Evolutionary conservation across 1,140 invertebrate species (phyloP).

Genomic region (Homarus americanus): DNA sequence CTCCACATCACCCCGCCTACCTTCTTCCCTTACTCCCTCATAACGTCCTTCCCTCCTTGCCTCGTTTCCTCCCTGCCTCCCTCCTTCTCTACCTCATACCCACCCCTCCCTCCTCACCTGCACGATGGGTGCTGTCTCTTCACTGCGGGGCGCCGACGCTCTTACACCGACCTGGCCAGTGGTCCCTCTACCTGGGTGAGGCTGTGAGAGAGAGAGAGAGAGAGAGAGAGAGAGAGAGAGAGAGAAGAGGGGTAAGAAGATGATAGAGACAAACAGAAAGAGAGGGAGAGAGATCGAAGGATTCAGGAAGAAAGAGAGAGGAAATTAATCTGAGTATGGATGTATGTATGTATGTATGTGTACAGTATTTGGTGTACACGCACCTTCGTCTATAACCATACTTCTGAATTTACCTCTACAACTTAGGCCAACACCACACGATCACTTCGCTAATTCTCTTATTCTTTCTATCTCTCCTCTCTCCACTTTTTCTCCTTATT

Average conservation of each 20-base stretch:
- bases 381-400: no score
- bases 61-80: not conserved
- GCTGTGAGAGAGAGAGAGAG: not conserved
- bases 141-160: not conserved
- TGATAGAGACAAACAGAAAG: not conserved
- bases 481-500: no score
- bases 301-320: not conserved
- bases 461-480: no score
- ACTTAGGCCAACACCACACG: no score
- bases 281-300: not conserved
- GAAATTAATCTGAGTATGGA: no score
- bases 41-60: not conserved
- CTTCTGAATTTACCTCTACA: no score
- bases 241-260: not conserved
- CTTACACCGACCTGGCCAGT: not conserved
- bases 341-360: no score
- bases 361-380: no score
- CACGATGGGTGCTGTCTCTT: slow-evolving; percentile 4
- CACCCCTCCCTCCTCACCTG: not conserved
- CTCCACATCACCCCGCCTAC: no score
- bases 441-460: no score
- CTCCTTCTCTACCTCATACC: not conserved
- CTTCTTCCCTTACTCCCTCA: not conserved
- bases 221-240: not conserved
- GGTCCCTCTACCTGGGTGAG: not conserved